These are phyloP conservation scores for Schlechtendalia chinensis DNA, from an alignment of 1,140 invertebrate species.

Conservation along the genomic window DNA sequence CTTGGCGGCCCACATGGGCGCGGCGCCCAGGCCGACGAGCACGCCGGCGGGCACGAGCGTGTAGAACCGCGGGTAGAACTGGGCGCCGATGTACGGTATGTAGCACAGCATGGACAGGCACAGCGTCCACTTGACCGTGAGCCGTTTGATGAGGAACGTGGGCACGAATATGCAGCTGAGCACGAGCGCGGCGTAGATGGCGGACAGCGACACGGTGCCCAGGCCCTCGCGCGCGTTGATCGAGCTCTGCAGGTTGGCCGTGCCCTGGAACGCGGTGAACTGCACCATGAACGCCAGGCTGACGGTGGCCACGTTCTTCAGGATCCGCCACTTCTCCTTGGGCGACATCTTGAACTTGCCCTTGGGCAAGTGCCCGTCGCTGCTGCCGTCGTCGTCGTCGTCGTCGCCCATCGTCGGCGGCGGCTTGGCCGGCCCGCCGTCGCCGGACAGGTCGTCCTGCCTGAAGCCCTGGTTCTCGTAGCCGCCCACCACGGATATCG, in stretches of 20 bases:
- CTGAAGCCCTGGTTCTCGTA: constrained; percentile 71
- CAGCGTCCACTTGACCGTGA: constrained; percentile 94
- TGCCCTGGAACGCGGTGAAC: constrained; percentile 88
- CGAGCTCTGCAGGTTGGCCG: constrained; percentile 84
- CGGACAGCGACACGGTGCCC: constrained; percentile 76
- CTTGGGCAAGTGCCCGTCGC: constrained; percentile 65
- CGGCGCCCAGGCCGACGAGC: constrained; percentile 83
- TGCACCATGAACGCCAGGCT: constrained; percentile 88
- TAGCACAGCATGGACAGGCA: constrained; percentile 89
- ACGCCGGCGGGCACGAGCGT: constrained; percentile 90
- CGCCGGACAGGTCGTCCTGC: constrained; percentile 60
- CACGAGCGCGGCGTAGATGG: constrained; percentile 84
- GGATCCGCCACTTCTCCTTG: constrained; percentile 80
- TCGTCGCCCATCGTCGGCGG: constrained; percentile 58
- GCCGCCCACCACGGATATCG: constrained; percentile 55
- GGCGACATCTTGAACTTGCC: constrained; percentile 75
- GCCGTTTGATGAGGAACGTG: constrained; percentile 79
- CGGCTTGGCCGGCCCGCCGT: constrained; percentile 65
- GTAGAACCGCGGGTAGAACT: constrained; percentile 86
- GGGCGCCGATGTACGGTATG: constrained; percentile 87
- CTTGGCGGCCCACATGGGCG: constrained; percentile 95
- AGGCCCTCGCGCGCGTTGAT: constrained; percentile 80
- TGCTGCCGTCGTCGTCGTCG: constrained; percentile 64
- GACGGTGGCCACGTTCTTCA: constrained; percentile 83
- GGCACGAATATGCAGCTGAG: constrained; percentile 91